Evolutionary conservation across 53 echinoderm and acorn worm genomes (phyloP).

Genomic region (Echinarachnius parma): DNA sequence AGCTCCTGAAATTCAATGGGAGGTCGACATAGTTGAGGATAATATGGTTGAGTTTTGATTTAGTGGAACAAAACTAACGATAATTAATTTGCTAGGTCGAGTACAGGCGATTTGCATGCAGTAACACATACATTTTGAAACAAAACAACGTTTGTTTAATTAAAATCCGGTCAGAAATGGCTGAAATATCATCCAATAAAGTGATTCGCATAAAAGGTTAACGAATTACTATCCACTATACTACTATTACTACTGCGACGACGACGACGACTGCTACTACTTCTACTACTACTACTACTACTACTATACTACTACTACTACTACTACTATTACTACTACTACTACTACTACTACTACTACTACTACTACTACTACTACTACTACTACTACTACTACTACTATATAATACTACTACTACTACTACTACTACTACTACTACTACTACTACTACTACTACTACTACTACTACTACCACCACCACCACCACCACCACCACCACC

Average conservation of each 20-base stretch:
- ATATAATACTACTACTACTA: conserved; percentile 6
- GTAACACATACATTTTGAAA: too few relatives aligned
- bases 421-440: conserved; percentile 3
- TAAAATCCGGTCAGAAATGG: too few relatives aligned
- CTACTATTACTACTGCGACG: background rate
- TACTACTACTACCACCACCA: conserved; percentile 4
- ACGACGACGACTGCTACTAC: background rate
- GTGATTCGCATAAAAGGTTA: too few relatives aligned
- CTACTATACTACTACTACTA: background rate
- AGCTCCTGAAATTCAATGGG: conserved; percentile 36
- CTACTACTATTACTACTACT: background rate
- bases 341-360: background rate
- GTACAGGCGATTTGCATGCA: too few relatives aligned
- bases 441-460: conserved; percentile 4
- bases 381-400: conserved; percentile 12
- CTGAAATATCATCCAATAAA: too few relatives aligned
- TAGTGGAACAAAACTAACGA: too few relatives aligned
- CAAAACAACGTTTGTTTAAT: too few relatives aligned
- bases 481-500: background rate
- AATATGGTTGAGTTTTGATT: too few relatives aligned
- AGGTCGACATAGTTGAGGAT: too few relatives aligned
- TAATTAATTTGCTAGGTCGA: too few relatives aligned
- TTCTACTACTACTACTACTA: conserved; percentile 7
- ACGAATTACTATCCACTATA: too few relatives aligned
- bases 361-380: conserved; percentile 20